phyloP scores from a whole-genome alignment of 2,888 invertebrate genomes.

The Drosophila niveifrons region DNA sequence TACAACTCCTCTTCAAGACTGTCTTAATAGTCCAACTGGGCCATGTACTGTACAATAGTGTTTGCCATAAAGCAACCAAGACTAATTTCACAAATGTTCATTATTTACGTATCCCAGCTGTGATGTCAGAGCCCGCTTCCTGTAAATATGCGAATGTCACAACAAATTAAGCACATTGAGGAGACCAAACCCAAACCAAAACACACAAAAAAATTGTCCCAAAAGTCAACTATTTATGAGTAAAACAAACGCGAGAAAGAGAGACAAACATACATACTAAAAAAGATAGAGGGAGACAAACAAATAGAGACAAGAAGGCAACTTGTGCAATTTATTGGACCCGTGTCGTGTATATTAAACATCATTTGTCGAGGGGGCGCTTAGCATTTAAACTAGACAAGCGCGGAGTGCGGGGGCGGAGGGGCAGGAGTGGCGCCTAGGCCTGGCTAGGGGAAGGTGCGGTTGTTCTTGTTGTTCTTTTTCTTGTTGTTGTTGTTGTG shows the following conservation, averaged over 20 bases:
- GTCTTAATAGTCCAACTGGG: neutral
- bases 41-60: conserved; percentile 10
- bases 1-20: neutral
- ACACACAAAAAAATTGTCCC: conserved; percentile 18
- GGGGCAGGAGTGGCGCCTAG: too few relatives aligned
- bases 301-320: conserved; percentile 16
- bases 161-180: conserved; percentile 37
- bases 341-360: conserved; percentile 67
- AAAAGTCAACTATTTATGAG: conserved; percentile 33
- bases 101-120: conserved; percentile 15
- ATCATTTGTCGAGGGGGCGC: conserved; percentile 44
- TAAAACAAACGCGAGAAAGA: neutral
- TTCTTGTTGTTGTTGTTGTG: conserved; percentile 31
- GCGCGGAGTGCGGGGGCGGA: neutral
- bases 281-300: too few relatives aligned
- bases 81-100: conserved; percentile 1
- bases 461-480: conserved; percentile 29
- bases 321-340: conserved; percentile 61
- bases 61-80: neutral
- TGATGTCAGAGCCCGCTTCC: conserved; percentile 22
- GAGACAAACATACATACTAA: neutral
- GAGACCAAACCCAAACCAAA: conserved; percentile 14
- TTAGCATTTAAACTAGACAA: conserved; percentile 33
- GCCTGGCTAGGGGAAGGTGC: conserved; percentile 3
- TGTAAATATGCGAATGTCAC: conserved; percentile 40